These are phyloP conservation scores for Drepana arcuata DNA, from an alignment of 1,140 invertebrate species.

Conservation along the genomic window DNA sequence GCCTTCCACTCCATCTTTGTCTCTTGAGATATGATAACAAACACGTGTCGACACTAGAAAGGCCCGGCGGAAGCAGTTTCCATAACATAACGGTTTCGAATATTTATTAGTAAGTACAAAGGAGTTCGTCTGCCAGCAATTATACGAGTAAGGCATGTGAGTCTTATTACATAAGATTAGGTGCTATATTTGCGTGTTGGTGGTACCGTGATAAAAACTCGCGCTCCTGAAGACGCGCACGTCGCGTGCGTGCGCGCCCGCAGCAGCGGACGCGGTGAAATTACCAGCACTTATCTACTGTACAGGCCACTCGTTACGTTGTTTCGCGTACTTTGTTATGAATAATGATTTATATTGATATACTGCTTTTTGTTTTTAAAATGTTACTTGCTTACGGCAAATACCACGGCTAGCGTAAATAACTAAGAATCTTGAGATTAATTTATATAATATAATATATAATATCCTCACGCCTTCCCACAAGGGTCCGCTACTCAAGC, in stretches of 20 bases:
- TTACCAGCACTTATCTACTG: constrained; percentile 46
- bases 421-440: no score
- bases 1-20: no score
- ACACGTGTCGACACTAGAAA: constrained; percentile 21
- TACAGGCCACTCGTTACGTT: constrained; percentile 22
- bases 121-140: constrained; percentile 38
- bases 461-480: no score
- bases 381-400: no score
- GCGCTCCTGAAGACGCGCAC: constrained; percentile 36
- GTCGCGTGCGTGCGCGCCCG: constrained; percentile 59
- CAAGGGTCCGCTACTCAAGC: no score
- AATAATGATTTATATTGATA: constrained; percentile 7
- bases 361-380: background rate
- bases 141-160: no score
- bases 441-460: no score
- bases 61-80: constrained; percentile 57
- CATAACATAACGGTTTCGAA: constrained; percentile 57
- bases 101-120: constrained; percentile 49
- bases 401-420: no score
- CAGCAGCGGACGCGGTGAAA: constrained; percentile 52
- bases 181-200: no score
- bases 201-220: constrained; percentile 7
- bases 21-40: constrained; percentile 12
- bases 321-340: constrained; percentile 28
- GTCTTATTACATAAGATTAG: no score